These are phyloP conservation scores for Buphagus erythrorhynchus DNA, from an alignment of 2,797 vertebrate species.

Conservation along the genomic window DNA sequence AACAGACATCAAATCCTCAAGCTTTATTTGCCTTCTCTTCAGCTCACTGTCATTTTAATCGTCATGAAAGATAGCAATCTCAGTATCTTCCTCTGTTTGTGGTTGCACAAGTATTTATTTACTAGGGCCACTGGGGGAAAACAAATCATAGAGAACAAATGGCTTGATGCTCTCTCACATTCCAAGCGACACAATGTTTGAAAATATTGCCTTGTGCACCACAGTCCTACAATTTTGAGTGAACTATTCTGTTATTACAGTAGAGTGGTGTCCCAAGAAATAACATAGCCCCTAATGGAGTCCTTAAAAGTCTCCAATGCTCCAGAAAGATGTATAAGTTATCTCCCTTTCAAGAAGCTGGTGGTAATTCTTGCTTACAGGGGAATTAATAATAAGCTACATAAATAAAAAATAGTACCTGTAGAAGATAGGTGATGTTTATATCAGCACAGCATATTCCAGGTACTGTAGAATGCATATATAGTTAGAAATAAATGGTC, in stretches of 20 bases:
- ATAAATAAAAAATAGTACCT: constrained; percentile 11
- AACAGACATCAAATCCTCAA: constrained; percentile 17
- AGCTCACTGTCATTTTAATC: constrained; percentile 56
- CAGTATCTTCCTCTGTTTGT: constrained; percentile 59
- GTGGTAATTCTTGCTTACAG: background rate
- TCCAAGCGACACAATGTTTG: background rate
- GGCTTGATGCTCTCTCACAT: constrained; percentile 20
- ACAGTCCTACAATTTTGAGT: constrained; percentile 22
- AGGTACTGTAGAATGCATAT: background rate
- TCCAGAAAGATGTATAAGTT: background rate
- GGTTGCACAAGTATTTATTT: constrained; percentile 34
- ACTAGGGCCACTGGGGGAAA: constrained; percentile 42
- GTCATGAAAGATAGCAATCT: constrained; percentile 70
- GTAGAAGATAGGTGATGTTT: background rate
- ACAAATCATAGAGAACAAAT: constrained; percentile 50
- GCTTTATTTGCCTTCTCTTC: constrained; percentile 54
- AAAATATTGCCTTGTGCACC: constrained; percentile 6
- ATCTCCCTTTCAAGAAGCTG: background rate
- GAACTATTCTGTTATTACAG: constrained; percentile 20
- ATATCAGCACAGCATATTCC: background rate
- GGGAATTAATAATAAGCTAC: background rate
- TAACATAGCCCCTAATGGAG: constrained; percentile 9
- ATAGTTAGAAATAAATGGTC: background rate
- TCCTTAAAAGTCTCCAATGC: background rate
- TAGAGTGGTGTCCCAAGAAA: constrained; percentile 16